phyloP scores from a whole-genome alignment of 2,888 invertebrate species.

The Apotomis betuletana region DNA sequence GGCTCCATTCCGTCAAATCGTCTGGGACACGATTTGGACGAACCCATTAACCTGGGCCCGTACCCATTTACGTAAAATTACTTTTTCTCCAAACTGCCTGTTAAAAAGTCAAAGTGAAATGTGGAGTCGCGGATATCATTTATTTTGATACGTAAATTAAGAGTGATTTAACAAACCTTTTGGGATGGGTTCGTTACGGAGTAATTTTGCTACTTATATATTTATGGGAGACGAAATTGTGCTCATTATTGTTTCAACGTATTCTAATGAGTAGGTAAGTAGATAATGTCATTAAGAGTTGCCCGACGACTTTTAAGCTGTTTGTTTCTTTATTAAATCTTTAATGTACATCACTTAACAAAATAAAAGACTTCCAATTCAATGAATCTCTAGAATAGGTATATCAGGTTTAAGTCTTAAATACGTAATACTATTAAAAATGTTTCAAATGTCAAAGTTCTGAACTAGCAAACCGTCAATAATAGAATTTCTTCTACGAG shows the following conservation, averaged over 20 bases:
- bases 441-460: too few relatives aligned
- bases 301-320: too few relatives aligned
- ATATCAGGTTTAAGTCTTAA: too few relatives aligned
- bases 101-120: slow-evolving; percentile 43
- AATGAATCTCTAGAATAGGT: too few relatives aligned
- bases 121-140: slow-evolving; percentile 37
- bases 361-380: too few relatives aligned
- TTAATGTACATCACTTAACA: too few relatives aligned
- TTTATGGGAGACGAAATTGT: slow-evolving; percentile 10
- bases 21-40: slow-evolving; percentile 49
- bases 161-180: slow-evolving; percentile 37
- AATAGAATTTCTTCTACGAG: too few relatives aligned
- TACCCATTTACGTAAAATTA: slow-evolving; percentile 59
- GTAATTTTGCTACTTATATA: slow-evolving; percentile 20
- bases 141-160: slow-evolving; percentile 39
- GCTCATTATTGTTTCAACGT: slow-evolving; percentile 9
- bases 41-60: slow-evolving; percentile 55
- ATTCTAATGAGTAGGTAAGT: background rate
- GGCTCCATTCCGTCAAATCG: slow-evolving; percentile 49
- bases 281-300: background rate
- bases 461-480: too few relatives aligned
- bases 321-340: too few relatives aligned
- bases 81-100: slow-evolving; percentile 55
- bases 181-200: slow-evolving; percentile 22
- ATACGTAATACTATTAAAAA: too few relatives aligned